These are phyloP conservation scores for Diphyllodes magnificus DNA, from an alignment of 2,113 vertebrate genomes.

Conservation along the genomic window DNA sequence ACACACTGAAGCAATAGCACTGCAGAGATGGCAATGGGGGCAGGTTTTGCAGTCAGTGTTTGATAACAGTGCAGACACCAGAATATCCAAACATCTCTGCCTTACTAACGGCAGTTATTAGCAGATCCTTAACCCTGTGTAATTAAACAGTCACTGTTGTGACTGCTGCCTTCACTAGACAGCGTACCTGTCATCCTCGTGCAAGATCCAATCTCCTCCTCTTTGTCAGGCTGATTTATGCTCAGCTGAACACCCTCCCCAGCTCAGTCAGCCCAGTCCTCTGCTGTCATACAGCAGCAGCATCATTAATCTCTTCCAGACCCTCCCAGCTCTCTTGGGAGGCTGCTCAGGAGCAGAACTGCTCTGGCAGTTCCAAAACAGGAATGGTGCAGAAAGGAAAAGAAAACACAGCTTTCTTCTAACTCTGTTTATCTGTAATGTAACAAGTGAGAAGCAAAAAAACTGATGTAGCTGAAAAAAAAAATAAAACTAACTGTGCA, in stretches of 20 bases:
- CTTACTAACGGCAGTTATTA: background rate
- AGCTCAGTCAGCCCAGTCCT: background rate
- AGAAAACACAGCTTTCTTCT: background rate
- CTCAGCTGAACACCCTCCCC: background rate
- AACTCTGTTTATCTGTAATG: background rate
- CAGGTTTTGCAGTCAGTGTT: background rate
- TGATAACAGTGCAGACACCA: background rate
- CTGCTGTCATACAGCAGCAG: background rate
- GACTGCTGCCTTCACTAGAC: background rate
- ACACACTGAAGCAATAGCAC: background rate
- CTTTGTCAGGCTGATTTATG: background rate
- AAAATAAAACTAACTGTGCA: background rate
- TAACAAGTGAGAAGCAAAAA: background rate
- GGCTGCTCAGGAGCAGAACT: background rate
- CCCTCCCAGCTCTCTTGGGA: background rate
- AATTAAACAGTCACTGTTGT: background rate
- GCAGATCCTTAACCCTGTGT: background rate
- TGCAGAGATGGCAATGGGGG: accelerated
- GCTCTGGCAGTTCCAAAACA: background rate
- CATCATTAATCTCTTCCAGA: background rate
- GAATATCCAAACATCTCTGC: background rate
- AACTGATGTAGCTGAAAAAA: background rate
- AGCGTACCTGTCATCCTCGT: accelerated
- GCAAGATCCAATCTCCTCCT: background rate
- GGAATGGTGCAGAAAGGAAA: background rate